These are phyloP conservation scores for Phengaris arion DNA, from an alignment of 2,888 invertebrate genomes.

Conservation along the genomic window DNA sequence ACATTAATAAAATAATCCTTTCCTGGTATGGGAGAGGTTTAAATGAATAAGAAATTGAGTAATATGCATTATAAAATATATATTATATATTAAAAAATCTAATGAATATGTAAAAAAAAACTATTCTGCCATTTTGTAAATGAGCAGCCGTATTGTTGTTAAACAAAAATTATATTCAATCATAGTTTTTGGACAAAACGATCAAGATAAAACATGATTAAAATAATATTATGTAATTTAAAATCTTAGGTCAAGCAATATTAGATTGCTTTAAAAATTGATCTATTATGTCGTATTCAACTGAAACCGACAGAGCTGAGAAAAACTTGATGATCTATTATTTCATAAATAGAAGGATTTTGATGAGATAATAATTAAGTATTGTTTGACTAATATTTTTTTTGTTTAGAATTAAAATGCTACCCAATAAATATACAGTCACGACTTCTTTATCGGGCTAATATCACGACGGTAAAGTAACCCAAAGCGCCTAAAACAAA, in stretches of 20 bases:
- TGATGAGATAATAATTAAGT: too few species aligned
- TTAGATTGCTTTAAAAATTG: background rate
- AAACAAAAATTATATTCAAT: background rate
- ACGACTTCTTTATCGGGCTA: conserved; percentile 11
- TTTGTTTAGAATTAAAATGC: conserved; percentile 18
- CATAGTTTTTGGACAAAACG: background rate
- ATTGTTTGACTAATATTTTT: too few species aligned
- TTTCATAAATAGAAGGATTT: too few species aligned
- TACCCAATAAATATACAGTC: conserved; percentile 19
- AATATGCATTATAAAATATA: too few species aligned
- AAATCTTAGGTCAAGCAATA: background rate
- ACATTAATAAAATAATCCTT: background rate
- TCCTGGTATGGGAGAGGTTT: too few species aligned
- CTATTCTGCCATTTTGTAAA: too few species aligned
- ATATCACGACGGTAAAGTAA: conserved; percentile 27
- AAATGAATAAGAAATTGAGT: too few species aligned
- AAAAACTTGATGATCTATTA: too few species aligned
- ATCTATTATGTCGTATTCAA: background rate
- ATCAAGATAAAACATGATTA: background rate
- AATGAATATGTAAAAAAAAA: too few species aligned
- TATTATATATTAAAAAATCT: too few species aligned
- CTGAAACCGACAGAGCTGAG: too few species aligned
- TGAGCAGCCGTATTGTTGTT: background rate
- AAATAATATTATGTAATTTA: background rate
- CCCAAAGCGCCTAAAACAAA: conserved; percentile 26